Evolutionary conservation across 2,797 vertebrate genomes (phyloP), one percentile per base, ranked within the genome.

Genomic region (Percopsis omiscomaycus): DNA sequence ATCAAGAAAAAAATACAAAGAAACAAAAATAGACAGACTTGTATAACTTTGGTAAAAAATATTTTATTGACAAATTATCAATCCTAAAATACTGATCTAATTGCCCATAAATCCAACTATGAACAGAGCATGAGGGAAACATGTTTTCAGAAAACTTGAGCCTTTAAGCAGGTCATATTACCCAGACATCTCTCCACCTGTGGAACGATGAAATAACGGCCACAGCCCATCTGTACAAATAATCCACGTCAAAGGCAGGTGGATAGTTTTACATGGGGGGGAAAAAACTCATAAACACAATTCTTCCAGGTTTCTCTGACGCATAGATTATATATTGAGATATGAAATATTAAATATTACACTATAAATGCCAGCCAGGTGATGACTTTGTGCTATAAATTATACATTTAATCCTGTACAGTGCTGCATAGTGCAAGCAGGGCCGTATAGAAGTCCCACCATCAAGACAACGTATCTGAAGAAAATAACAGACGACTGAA

Each of bases 141-240:
- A 22, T 22, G 22, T 22, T 22, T 22, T 22, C 22, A 22, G 22
- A 22, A 22, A 22, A 22, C 22, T 22, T 22, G 22, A 22, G 22
- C 22, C 22, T 22, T 22, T 22, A 22, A 29, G 61, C 2, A 3
- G 61, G 51, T 73, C 53, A 66, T 61, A 67, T 67, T 73, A 78
- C 74, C 73, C 81, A 79, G 82, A 86, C 76, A 76, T 57, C 11
- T 71, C 68, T 61, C 68, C 69, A 81, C 74, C 73, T 77, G 78
- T 68, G 68, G 79, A 88, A 81, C 86, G 75, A 84, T 64, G 62
- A 80, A 83, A 84, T 72, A 86, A 82, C 78, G 79, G 71, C 78
- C 82, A 82, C 78, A 83, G 70, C 69, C 74, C 79, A 86, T 84
- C 82, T 82, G 77, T 73, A 83, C 74, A 89, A 87, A 86, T 76